These are phyloP conservation scores for Ceratitis capitata DNA, from an alignment of 1,140 invertebrate species.

Conservation along the genomic window DNA sequence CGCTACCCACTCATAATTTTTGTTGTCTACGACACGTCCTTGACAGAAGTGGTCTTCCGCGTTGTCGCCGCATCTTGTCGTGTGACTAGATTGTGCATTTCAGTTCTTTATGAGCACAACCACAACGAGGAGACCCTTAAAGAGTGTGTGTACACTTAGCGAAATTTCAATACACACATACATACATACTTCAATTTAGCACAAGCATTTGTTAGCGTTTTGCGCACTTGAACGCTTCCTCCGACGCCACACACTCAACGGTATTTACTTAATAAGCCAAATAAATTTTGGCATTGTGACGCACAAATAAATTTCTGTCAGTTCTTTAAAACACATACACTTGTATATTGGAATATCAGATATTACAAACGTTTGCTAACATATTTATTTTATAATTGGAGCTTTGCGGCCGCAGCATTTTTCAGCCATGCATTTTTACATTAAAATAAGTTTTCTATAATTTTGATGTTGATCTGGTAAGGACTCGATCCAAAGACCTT, in stretches of 20 bases:
- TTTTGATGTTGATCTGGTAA: too few species aligned
- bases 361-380: too few species aligned
- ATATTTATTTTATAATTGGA: neutral
- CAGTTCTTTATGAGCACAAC: neutral
- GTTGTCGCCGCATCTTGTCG: neutral
- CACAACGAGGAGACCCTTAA: neutral
- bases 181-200: neutral
- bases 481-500: too few species aligned
- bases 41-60: slow-evolving; percentile 11
- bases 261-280: slow-evolving; percentile 18
- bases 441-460: too few species aligned
- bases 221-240: neutral
- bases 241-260: neutral
- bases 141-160: neutral
- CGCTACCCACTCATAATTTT: slow-evolving; percentile 36
- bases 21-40: slow-evolving; percentile 1
- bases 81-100: neutral
- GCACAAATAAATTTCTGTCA: neutral
- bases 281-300: neutral
- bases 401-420: neutral
- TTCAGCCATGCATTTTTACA: neutral
- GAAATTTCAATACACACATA: neutral
- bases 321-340: neutral
- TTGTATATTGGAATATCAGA: too few species aligned
- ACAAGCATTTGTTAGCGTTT: neutral